phyloP scores from a whole-genome alignment of 2,888 invertebrate genomes.

The Eupithecia tripunctaria region DNA sequence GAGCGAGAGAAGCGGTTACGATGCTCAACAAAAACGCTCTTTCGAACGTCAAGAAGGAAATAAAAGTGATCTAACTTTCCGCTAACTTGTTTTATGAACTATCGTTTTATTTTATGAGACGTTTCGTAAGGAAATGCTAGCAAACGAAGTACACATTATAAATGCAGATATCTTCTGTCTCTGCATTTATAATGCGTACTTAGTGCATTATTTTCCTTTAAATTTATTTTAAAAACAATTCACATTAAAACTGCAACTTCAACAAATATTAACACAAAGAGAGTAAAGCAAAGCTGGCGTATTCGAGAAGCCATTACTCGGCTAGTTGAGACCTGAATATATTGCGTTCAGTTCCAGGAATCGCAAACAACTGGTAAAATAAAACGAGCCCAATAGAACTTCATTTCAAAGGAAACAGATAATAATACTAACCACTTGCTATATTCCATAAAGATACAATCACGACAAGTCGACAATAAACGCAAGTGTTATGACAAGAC shows the following conservation, averaged over 20 bases:
- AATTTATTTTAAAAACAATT: not conserved
- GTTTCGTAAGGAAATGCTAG: not conserved
- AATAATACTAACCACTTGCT: slow-evolving; percentile 44
- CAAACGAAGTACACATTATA: not conserved
- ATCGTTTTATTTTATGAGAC: not conserved
- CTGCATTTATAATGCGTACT: no score
- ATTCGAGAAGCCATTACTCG: slow-evolving; percentile 54
- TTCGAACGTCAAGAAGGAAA: slow-evolving; percentile 76
- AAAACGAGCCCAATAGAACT: slow-evolving; percentile 48
- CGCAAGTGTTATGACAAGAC: slow-evolving; percentile 49
- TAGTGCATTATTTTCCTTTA: not conserved
- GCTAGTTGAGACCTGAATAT: slow-evolving; percentile 62
- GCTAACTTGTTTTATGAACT: slow-evolving; percentile 77
- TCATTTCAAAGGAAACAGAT: slow-evolving; percentile 45
- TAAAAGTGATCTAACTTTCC: slow-evolving; percentile 78
- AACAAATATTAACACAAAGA: slow-evolving; percentile 37
- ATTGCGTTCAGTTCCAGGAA: slow-evolving; percentile 58
- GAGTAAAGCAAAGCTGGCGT: not conserved
- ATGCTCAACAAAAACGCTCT: slow-evolving; percentile 72
- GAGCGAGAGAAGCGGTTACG: slow-evolving; percentile 69
- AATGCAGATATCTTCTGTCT: no score
- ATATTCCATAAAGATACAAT: slow-evolving; percentile 46
- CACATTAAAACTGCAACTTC: not conserved
- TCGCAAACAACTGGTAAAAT: slow-evolving; percentile 51
- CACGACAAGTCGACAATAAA: slow-evolving; percentile 47